Evolutionary conservation across 2,113 vertebrate species (phyloP).

Genomic region (Platysteira castanea): DNA sequence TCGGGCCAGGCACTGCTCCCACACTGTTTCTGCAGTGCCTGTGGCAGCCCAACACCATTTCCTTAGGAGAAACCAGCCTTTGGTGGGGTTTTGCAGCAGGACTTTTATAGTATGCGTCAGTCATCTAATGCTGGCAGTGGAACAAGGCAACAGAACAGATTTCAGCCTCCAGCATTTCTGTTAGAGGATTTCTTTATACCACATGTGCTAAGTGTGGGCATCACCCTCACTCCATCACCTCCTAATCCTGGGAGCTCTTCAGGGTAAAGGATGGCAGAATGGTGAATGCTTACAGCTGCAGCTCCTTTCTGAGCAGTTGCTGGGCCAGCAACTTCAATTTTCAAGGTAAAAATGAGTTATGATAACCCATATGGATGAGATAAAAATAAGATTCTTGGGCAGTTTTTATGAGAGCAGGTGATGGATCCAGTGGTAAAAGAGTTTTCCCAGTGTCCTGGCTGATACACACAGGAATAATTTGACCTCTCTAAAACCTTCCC

Average conservation of each 20-base stretch:
- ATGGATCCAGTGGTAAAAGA: neutral
- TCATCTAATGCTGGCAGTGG: neutral
- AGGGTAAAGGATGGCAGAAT: neutral
- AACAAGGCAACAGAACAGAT: neutral
- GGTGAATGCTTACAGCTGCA: neutral
- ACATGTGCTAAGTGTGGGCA: neutral
- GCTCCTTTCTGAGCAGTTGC: neutral
- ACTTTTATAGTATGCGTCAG: neutral
- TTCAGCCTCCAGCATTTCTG: neutral
- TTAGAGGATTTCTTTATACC: neutral
- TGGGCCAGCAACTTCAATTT: neutral
- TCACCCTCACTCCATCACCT: neutral
- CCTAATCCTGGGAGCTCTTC: neutral
- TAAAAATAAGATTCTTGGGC: neutral
- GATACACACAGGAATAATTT: neutral
- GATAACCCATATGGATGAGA: neutral
- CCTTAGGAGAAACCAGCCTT: neutral
- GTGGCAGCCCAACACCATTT: neutral
- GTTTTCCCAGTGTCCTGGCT: neutral
- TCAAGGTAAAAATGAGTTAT: neutral
- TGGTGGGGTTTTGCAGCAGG: neutral
- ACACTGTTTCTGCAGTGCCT: neutral
- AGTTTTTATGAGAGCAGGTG: neutral
- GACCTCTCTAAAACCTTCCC: neutral
- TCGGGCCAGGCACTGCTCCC: neutral